A percentile compares a stretch with the other conserved stretches of the same genome.
Conservation (phyloP, 2,888 invertebrate species). For the Rotaria sp. region DNA sequence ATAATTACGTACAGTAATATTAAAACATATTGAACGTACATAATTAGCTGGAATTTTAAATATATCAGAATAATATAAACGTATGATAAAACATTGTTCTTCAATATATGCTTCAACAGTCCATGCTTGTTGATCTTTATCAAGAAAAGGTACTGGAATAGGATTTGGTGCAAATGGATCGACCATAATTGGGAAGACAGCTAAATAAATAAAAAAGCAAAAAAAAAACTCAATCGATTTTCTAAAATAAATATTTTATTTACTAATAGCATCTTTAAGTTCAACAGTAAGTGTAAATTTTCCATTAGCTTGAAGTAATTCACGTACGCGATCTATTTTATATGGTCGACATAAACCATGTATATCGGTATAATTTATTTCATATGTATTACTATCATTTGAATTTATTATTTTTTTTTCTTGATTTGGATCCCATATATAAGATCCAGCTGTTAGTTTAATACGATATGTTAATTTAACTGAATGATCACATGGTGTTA, state of each 20-base stretch:
- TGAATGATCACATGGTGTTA: slow-evolving; percentile 73
- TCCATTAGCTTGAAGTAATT: slow-evolving; percentile 37
- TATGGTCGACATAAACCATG: slow-evolving; percentile 47
- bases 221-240: too few species aligned
- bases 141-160: slow-evolving; percentile 63
- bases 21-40: slow-evolving; percentile 39
- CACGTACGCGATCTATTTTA: slow-evolving; percentile 36
- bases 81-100: slow-evolving; percentile 68
- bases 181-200: slow-evolving; percentile 40
- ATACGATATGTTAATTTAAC: slow-evolving; percentile 68
- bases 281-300: slow-evolving; percentile 31
- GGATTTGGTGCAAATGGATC: slow-evolving; percentile 32
- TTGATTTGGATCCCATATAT: slow-evolving; percentile 36
- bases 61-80: slow-evolving; percentile 60
- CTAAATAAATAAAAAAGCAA: too few species aligned
- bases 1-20: slow-evolving; percentile 38
- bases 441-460: slow-evolving; percentile 50
- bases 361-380: slow-evolving; percentile 42
- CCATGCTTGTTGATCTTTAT: slow-evolving; percentile 74
- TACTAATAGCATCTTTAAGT: too few species aligned
- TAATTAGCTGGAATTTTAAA: slow-evolving; percentile 42
- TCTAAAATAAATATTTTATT: too few species aligned
- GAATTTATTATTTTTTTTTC: background rate
- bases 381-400: background rate
- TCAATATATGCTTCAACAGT: slow-evolving; percentile 70